These are phyloP conservation scores for Luffia ferchaultella DNA, from an alignment of 2,888 invertebrate species.

Conservation along the genomic window DNA sequence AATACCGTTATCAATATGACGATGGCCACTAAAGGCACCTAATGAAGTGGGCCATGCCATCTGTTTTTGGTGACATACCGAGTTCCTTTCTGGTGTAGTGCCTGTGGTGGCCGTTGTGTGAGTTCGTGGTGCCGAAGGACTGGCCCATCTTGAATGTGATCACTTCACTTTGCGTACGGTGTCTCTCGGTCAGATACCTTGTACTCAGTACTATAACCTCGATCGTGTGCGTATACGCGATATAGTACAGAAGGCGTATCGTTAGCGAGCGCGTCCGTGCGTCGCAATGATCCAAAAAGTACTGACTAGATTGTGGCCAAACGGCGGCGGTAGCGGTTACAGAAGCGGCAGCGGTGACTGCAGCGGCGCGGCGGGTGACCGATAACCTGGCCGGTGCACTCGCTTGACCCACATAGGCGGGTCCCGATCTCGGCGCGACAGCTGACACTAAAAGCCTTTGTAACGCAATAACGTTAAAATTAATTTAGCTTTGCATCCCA, in stretches of 20 bases:
- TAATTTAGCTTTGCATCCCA: too few relatives aligned
- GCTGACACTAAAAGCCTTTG: too few relatives aligned
- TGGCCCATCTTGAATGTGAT: slow-evolving; percentile 45
- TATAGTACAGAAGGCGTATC: background rate
- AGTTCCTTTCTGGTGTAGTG: slow-evolving; percentile 55
- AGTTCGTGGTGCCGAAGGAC: slow-evolving; percentile 54
- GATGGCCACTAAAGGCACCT: background rate
- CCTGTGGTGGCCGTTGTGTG: slow-evolving; percentile 47
- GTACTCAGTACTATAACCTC: slow-evolving; percentile 31
- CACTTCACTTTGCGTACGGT: too few relatives aligned
- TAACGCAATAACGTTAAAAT: too few relatives aligned
- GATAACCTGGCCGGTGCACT: background rate
- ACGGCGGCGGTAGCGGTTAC: background rate
- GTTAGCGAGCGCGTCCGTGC: slow-evolving; percentile 1
- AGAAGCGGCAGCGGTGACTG: background rate
- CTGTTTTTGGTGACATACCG: slow-evolving; percentile 30
- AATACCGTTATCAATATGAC: background rate
- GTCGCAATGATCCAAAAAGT: background rate
- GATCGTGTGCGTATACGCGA: slow-evolving; percentile 22
- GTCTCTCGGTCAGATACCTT: background rate
- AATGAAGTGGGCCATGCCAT: background rate
- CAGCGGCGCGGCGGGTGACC: background rate
- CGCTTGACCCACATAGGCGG: background rate
- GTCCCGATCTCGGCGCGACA: background rate
- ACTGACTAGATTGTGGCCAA: background rate